These are phyloP conservation scores for Bombyx mandarina DNA, from an alignment of 1,140 invertebrate genomes.

Conservation along the genomic window DNA sequence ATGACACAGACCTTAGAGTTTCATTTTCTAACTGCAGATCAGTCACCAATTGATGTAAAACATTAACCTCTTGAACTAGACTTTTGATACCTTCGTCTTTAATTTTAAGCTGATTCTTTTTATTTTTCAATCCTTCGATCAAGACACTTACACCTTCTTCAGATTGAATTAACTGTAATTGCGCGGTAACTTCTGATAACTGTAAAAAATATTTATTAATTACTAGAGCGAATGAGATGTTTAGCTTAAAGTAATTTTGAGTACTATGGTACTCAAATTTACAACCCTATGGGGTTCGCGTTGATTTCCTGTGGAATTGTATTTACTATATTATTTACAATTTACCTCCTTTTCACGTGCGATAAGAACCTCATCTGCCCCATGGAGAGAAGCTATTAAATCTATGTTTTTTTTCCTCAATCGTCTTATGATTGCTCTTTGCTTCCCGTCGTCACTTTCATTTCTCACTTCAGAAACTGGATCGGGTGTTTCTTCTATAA, in stretches of 20 bases:
- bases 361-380: conserved; percentile 39
- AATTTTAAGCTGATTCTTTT: conserved; percentile 46
- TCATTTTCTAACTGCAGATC: conserved; percentile 63
- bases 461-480: conserved; percentile 35
- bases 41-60: conserved; percentile 40
- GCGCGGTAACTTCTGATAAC: conserved; percentile 39
- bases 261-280: no score
- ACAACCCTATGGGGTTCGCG: no score
- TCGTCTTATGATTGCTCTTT: conserved; percentile 39
- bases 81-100: conserved; percentile 58
- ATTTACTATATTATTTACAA: conserved; percentile 8
- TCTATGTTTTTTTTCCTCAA: conserved; percentile 40
- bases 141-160: conserved; percentile 47
- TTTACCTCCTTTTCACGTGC: conserved; percentile 57
- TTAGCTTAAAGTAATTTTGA: not conserved
- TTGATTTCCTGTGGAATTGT: not conserved
- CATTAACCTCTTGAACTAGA: conserved; percentile 57
- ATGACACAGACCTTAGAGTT: conserved; percentile 42
- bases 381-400: conserved; percentile 29
- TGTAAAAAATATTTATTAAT: conserved; percentile 14
- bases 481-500: conserved; percentile 33
- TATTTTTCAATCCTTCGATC: conserved; percentile 45
- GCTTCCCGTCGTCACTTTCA: conserved; percentile 48
- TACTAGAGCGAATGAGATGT: not conserved
- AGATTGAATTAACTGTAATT: conserved; percentile 47